A percentile compares a stretch with the other conserved stretches of the same genome.
These are phyloP conservation scores for Sisor rabdophorus DNA, from an alignment of 2,113 vertebrate genomes.

Conservation along the genomic window DNA sequence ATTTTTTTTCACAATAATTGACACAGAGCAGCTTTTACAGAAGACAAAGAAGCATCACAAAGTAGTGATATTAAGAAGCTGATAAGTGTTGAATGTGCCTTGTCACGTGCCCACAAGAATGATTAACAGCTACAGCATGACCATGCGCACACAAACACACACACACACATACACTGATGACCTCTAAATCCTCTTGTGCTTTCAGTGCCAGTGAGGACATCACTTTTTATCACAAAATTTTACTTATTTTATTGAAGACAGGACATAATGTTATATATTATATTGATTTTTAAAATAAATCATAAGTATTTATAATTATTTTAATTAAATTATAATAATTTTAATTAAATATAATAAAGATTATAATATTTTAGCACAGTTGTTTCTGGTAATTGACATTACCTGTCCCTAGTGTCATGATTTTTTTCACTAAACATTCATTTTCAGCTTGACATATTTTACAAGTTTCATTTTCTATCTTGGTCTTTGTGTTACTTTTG, in stretches of 20 bases:
- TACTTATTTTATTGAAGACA: neutral
- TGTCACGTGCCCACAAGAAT: neutral
- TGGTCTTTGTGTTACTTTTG: neutral
- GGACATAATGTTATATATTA: neutral
- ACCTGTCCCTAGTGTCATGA: neutral
- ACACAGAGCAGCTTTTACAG: neutral
- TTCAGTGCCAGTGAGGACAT: neutral
- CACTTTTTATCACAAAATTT: neutral
- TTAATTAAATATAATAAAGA: too few species aligned
- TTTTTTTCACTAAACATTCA: too few species aligned
- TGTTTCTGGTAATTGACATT: neutral
- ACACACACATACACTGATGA: neutral
- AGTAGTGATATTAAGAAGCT: conserved; percentile 4
- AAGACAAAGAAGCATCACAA: neutral
- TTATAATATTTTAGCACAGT: too few species aligned
- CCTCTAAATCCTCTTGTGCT: neutral
- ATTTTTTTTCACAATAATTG: neutral
- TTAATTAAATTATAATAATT: too few species aligned
- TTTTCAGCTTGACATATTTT: neutral
- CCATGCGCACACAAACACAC: neutral
- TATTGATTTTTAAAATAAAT: neutral
- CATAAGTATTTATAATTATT: too few species aligned
- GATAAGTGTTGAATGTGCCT: neutral
- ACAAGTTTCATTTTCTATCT: neutral
- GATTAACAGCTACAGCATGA: neutral